phyloP scores from a whole-genome alignment of 2,113 vertebrate genomes.

The Trichomycterus rosablanca region DNA sequence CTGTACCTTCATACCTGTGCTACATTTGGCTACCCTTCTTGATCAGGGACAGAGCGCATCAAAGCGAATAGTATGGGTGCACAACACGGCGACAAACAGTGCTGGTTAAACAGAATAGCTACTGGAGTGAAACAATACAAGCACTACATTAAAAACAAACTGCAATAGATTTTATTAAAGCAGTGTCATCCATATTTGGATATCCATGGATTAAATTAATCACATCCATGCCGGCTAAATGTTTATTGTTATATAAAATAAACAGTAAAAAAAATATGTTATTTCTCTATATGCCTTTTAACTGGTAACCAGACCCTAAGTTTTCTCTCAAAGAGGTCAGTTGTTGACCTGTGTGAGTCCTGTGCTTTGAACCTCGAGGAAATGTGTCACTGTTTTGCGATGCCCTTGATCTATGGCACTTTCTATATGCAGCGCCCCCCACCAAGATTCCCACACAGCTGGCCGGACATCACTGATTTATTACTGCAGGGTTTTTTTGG shows the following conservation, averaged over 20 bases:
- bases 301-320: background rate
- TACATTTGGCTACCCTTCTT: too few species aligned
- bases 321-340: background rate
- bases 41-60: too few species aligned
- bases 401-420: conserved; percentile 10
- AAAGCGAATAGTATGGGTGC: too few species aligned
- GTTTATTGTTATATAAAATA: background rate
- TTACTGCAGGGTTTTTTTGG: conserved; percentile 5
- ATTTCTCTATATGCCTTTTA: background rate
- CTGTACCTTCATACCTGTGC: too few species aligned
- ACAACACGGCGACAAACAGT: too few species aligned
- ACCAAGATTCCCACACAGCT: conserved; percentile 22
- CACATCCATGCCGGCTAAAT: too few species aligned
- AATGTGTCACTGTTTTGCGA: conserved; percentile 28
- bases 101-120: too few species aligned
- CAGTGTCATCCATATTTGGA: too few species aligned
- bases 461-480: conserved; percentile 22
- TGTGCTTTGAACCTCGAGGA: background rate
- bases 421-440: conserved; percentile 25
- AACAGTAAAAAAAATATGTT: background rate
- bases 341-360: conserved; percentile 1
- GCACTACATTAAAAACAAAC: too few species aligned
- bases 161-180: too few species aligned
- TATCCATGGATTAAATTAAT: too few species aligned
- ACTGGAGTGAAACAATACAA: too few species aligned